Base-by-base conservation (phyloP, 2,888 invertebrate species). In the Cataglyphis cursor region DNA sequence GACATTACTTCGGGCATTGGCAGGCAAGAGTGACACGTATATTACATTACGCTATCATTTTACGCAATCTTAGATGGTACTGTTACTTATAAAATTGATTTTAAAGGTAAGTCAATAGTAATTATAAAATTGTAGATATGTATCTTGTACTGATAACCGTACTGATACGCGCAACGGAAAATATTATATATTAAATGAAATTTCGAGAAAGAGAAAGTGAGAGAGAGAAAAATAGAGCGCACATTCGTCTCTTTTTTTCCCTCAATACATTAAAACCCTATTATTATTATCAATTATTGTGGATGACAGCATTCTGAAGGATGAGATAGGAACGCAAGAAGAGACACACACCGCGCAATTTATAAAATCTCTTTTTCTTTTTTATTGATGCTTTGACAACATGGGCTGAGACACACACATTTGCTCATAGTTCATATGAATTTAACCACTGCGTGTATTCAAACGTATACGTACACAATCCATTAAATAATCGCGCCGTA, bases 361-460 rank as follows among this genome's bases (percentile, higher is more conserved):
- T 92, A 93, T 91, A 93, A 93, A 94, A 94, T 91, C 91, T 93
- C 90, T 86, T 89, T 80, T 88, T 86, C 90, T 15, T 62, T 88
- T 94, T 94, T 94, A 94, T 94, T 94, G 90, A 93, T 94, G 91
- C 88, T 93, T 94, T 89, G 92, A 93, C 93, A 93, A 93, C 92
- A 91, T 93, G 92, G 91, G 92, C 91, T 91, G 89, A 92, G 90
- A 92, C 92, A 92, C 92, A 89, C 92, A 89, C 91, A 89, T 89
- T 90, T 91, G 87, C 90, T 90, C 88, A 84, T 82, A 84, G 72
- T 86, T 72, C 85, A 87, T 86, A 92, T 91, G 89, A 91, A 85
- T 88, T 91, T 87, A 89, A 88, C 84, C 90, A 85, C 89, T 87
- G 91, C 87, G 90, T 89, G 88, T 51, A 51, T 87, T 88, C 83